phyloP scores from a whole-genome alignment of 2,888 invertebrate species.

The Nyleta sp. region DNA sequence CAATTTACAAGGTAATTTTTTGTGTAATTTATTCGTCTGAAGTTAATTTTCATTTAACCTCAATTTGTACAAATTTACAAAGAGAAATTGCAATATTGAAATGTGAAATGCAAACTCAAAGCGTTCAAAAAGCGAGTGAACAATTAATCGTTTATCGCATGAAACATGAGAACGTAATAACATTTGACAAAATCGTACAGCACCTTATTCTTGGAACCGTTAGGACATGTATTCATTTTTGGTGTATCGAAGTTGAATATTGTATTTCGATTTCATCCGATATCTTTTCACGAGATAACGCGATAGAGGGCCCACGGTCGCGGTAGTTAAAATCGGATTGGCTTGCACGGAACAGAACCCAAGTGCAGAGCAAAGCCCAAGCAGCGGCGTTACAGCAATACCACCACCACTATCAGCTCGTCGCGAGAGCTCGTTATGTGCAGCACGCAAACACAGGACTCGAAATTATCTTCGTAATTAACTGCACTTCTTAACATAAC shows the following conservation, averaged over 20 bases:
- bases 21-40: too few relatives aligned
- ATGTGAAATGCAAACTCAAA: too few relatives aligned
- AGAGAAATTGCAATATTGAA: too few relatives aligned
- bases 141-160: too few relatives aligned
- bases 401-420: slow-evolving; percentile 59
- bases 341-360: slow-evolving; percentile 77
- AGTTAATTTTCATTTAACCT: too few relatives aligned
- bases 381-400: slow-evolving; percentile 66
- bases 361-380: slow-evolving; percentile 66
- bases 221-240: neutral
- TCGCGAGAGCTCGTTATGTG: slow-evolving; percentile 78
- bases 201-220: too few relatives aligned
- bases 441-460: slow-evolving; percentile 80
- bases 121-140: too few relatives aligned
- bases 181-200: too few relatives aligned
- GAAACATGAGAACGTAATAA: too few relatives aligned
- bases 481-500: slow-evolving; percentile 82
- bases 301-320: slow-evolving; percentile 48
- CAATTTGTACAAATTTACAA: too few relatives aligned
- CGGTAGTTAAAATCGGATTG: slow-evolving; percentile 72
- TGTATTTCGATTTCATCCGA: slow-evolving; percentile 32
- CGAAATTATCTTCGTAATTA: slow-evolving; percentile 82
- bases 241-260: slow-evolving; percentile 4
- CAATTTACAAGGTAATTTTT: too few relatives aligned
- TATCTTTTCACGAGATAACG: slow-evolving; percentile 30